A percentile compares a stretch with the other conserved stretches of the same genome.
These are phyloP conservation scores for Furcula furcula DNA, from an alignment of 2,888 invertebrate species.

Conservation along the genomic window DNA sequence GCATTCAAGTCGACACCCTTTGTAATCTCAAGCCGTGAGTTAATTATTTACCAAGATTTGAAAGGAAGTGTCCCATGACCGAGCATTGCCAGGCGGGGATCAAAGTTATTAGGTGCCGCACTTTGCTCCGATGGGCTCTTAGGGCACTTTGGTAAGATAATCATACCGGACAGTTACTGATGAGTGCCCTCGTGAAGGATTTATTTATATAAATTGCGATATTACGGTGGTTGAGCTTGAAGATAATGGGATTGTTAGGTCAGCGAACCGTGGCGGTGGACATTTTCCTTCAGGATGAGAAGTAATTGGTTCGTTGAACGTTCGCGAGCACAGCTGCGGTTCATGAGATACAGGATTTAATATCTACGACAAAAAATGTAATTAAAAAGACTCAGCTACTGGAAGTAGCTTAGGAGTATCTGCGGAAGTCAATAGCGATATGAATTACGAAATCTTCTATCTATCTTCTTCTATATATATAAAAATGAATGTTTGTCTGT, in stretches of 20 bases:
- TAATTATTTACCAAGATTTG: constrained; percentile 12
- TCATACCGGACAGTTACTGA: constrained; percentile 7
- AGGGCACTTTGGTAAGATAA: constrained; percentile 9
- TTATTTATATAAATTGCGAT: not conserved
- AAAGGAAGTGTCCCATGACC: constrained; percentile 5
- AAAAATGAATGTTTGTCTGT: too few relatives aligned
- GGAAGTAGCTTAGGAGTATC: too few relatives aligned
- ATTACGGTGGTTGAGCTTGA: not conserved
- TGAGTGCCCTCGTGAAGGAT: constrained; percentile 1
- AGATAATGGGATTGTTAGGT: not conserved
- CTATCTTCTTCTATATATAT: too few relatives aligned
- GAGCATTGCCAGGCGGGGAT: constrained; percentile 1
- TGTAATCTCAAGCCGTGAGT: not conserved
- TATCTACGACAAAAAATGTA: too few relatives aligned
- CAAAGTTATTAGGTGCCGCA: constrained; percentile 3
- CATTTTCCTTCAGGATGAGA: too few relatives aligned
- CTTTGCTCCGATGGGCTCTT: not conserved
- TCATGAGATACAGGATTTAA: too few relatives aligned
- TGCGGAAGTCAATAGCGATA: too few relatives aligned
- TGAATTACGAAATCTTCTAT: too few relatives aligned
- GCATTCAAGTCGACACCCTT: not conserved
- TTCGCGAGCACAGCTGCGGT: too few relatives aligned
- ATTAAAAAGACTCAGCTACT: too few relatives aligned
- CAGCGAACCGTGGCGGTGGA: too few relatives aligned
- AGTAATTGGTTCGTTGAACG: too few relatives aligned